A percentile compares a stretch with the other conserved stretches of the same genome.
phyloP scores from a whole-genome alignment of 2,888 invertebrate genomes.

The Schizotus pectinicornis region DNA sequence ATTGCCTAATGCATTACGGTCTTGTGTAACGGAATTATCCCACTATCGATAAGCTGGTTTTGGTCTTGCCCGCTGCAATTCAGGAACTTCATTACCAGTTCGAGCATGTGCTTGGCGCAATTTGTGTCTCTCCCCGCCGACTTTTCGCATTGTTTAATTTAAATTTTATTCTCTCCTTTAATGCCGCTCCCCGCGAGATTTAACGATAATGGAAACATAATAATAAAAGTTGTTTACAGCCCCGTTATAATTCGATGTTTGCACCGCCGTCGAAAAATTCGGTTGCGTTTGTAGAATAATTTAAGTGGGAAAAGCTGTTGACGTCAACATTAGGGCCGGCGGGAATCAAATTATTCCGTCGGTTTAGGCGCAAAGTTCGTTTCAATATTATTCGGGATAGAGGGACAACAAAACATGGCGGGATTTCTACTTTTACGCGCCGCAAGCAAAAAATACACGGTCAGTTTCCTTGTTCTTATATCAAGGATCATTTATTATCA shows the following conservation, averaged over 20 bases:
- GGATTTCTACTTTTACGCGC: conserved; percentile 21
- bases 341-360: conserved; percentile 12
- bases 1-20: conserved; percentile 12
- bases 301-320: conserved; percentile 8
- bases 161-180: conserved; percentile 8
- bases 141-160: conserved; percentile 14
- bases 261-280: conserved; percentile 7
- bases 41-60: too few species aligned
- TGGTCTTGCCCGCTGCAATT: too few species aligned
- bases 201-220: conserved; percentile 26
- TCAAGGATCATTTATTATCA: conserved; percentile 33
- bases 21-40: too few species aligned
- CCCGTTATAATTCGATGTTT: conserved; percentile 2
- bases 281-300: conserved; percentile 11
- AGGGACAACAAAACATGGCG: conserved; percentile 16
- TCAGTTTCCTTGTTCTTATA: conserved; percentile 33
- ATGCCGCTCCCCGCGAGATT: conserved; percentile 9
- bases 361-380: not conserved
- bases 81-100: too few species aligned
- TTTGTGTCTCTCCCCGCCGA: not conserved
- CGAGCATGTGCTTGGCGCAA: too few species aligned
- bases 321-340: conserved; percentile 1
- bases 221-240: conserved; percentile 22
- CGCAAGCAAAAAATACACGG: conserved; percentile 26
- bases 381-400: conserved; percentile 3